Base-by-base conservation (phyloP, 2,888 invertebrate species). In the Temnothorax ravouxi region DNA sequence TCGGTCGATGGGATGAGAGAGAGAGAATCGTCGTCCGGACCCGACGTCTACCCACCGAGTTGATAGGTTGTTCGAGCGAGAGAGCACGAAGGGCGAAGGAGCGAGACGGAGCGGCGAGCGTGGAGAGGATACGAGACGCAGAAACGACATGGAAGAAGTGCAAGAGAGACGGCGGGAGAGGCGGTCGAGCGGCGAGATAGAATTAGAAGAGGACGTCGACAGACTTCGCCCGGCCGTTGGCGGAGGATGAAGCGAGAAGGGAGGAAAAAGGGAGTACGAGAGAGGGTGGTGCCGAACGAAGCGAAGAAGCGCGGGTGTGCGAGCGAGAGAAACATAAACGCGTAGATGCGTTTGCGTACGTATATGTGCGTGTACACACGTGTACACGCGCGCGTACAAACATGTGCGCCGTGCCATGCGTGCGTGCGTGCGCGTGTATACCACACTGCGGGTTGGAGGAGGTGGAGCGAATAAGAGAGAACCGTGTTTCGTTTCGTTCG, bases 1-100 rank as follows among this genome's bases (percentile, higher is more conserved):
- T 92, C 93, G 93, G 92, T 93, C 93, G 94, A 93, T 94, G 94
- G 94, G 93, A 94, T 94, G 94, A 93, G 94, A 92, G 94, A 94
- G 90, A 90, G 90, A 90, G 90, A 90, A 94, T 92, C 92, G 91
- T 90, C 91, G 94, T 94, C 94, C 94, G 94, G 93, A 91, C 87
- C 93, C 88, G 74, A 88, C 94, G 94, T 94, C 94, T 93, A 94
- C 92, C 94, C 93, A 92, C 94, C 94, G 94, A 94, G 94, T 94
- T 94, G 90, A 90, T 89, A 90, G 90, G 90, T 88, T 89, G 90
- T 88, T 88, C 89, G 90, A 89, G 89, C 82, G 87, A 89, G 89
- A 88, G 89, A 88, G 90, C 69, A 72, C 74, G 88, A 74, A 74
- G 61, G 54, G 72, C 50, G 85, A 50, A 77, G 50, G 69, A 75